Conservation (phyloP, 2,888 invertebrate species). For the Pterobdella sp. region DNA sequence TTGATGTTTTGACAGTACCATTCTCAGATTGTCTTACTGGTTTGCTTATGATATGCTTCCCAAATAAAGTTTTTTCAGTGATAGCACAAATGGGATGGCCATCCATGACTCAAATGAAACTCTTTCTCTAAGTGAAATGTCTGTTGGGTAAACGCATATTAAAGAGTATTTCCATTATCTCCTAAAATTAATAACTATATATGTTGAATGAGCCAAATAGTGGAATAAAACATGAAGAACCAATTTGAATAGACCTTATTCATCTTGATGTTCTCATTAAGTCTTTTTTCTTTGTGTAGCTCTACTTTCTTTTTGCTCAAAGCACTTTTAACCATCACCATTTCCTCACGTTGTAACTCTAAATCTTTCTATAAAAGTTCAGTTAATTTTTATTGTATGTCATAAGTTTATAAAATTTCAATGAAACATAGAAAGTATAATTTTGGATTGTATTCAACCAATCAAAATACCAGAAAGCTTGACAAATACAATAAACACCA, state of each 20-base stretch:
- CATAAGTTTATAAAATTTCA: no score
- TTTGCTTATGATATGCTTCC: no score
- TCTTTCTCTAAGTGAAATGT: slow-evolving; percentile 24
- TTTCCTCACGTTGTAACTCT: slow-evolving; percentile 4
- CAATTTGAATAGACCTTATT: slow-evolving; percentile 18
- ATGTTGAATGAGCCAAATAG: not conserved
- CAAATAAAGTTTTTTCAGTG: no score
- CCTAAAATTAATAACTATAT: not conserved
- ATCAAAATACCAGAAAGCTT: no score
- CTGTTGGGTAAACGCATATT: not conserved
- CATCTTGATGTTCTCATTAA: slow-evolving; percentile 27
- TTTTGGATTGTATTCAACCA: no score
- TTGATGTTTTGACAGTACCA: no score
- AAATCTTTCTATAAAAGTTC: not conserved
- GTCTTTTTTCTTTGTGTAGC: slow-evolving; percentile 16
- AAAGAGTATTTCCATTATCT: not conserved
- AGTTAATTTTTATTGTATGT: not conserved
- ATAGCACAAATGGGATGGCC: slow-evolving; percentile 21
- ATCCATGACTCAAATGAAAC: slow-evolving; percentile 12
- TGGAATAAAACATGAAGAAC: not conserved
- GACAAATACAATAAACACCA: no score
- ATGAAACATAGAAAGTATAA: no score
- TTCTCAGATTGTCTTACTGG: no score
- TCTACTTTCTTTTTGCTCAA: slow-evolving; percentile 15
- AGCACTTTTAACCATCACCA: slow-evolving; percentile 16